Conservation (phyloP, 1,140 invertebrate genomes). For the Contarinia nasturtii region DNA sequence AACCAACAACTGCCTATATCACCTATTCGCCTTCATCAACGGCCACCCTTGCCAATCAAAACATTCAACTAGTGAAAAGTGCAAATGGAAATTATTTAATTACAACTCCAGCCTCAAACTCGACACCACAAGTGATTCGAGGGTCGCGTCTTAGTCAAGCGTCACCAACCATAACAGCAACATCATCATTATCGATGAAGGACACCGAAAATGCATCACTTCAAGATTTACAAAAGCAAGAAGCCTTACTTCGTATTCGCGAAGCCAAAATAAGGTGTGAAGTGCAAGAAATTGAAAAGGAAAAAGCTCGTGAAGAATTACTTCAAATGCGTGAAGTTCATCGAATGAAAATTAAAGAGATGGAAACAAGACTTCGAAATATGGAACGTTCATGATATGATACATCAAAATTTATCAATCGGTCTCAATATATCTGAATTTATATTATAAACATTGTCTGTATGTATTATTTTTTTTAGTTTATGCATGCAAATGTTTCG, state of each 20-base stretch:
- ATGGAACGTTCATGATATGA: conserved; percentile 3
- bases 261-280: conserved; percentile 20
- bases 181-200: too few species aligned
- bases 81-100: conserved; percentile 12
- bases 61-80: too few species aligned
- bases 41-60: conserved; percentile 11
- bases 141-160: too few species aligned
- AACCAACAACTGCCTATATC: conserved; percentile 17
- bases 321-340: conserved; percentile 20
- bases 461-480: neutral
- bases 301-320: conserved; percentile 18
- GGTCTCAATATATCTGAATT: neutral
- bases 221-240: neutral
- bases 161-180: too few species aligned
- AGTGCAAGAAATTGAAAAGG: conserved; percentile 19
- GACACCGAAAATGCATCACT: too few species aligned
- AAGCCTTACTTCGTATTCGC: conserved; percentile 14
- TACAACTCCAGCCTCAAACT: conserved; percentile 19
- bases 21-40: conserved; percentile 19
- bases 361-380: conserved; percentile 21
- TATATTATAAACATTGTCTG: neutral
- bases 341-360: conserved; percentile 17
- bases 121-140: conserved; percentile 12
- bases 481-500: neutral
- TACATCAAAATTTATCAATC: neutral